A percentile compares a stretch with the other conserved stretches of the same genome.
Conservation (phyloP, 2,113 vertebrate genomes). For the Centropus bengalensis region DNA sequence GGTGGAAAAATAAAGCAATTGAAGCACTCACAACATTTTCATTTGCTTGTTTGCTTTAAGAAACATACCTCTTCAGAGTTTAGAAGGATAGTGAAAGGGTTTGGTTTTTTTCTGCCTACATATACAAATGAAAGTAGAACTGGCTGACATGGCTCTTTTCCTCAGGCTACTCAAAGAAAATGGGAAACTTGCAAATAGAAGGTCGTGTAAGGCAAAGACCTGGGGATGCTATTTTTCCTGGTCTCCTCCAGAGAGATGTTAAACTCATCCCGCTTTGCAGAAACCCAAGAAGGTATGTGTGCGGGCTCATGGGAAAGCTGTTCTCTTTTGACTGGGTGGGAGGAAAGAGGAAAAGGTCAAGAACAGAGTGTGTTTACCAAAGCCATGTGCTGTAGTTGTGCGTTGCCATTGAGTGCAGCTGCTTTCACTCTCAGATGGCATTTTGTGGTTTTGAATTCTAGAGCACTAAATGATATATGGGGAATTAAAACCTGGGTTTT, state of each 20-base stretch:
- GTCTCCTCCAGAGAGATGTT: neutral
- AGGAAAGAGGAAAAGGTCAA: constrained; percentile 64
- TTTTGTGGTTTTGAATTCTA: constrained; percentile 47
- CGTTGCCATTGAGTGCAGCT: constrained; percentile 24
- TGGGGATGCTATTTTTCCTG: neutral
- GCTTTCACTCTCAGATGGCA: constrained; percentile 48
- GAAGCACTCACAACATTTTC: neutral
- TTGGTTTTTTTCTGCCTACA: neutral
- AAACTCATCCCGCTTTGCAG: neutral
- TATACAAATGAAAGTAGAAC: neutral
- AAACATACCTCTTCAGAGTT: neutral
- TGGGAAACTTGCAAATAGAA: neutral
- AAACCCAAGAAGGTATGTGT: constrained; percentile 32
- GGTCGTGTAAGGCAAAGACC: constrained; percentile 42
- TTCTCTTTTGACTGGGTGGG: constrained; percentile 39
- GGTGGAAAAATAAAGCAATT: neutral
- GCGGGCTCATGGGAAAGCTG: constrained; percentile 47
- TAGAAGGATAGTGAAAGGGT: neutral
- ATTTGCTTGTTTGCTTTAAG: neutral
- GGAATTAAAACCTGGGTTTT: neutral
- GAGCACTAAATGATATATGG: constrained; percentile 45
- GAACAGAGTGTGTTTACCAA: constrained; percentile 42
- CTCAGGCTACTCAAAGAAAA: neutral
- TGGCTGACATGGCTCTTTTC: constrained; percentile 1
- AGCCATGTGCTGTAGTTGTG: constrained; percentile 33